Base-by-base conservation (phyloP, 1,140 invertebrate genomes). In the Drosophila kikkawai region DNA sequence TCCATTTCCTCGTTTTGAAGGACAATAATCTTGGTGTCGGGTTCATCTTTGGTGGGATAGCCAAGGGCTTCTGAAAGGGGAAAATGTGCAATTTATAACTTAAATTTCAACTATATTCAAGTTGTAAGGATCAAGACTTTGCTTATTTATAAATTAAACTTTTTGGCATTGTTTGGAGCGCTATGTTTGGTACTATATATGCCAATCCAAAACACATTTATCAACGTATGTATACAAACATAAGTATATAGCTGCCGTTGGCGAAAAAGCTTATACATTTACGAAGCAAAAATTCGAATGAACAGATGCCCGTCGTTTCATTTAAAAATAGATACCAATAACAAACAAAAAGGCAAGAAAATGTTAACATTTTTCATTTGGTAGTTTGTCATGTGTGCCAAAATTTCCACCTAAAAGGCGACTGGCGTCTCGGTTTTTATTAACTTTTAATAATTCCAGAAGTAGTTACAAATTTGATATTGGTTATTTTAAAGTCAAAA, bases 1-100 rank as follows among this genome's bases (percentile, higher is more conserved):
- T 70, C 51, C 64, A 75, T 76, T n/a, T 80, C 68, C 3, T 84
- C 83, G 50, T 91, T 59, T 51, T 87, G 50, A 12, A 88, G 67
- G 22, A 75, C 67, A 19, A 88, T 60, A 22, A 79, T 67, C 34
- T 63, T 80, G 4, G 59, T 66, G n/a, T 90, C 79, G n/a, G 29
- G n/a, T 19, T 81, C 85, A 26, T 65, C 44, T 61, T 61, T 81
- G 12, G 47, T 48, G 39, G 77, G 66, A 58, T 60, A 22, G 79
- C 77, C 77, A 22, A 45, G 22, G 5, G 55, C 59, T 45, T 61
- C 85, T 86, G 17, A 9, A 29, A 29, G 6, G 26, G 26, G 26
- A 5, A 17, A 44, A 48, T 26, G 9, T 26, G 0, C 4, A 26
- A 48, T 4, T 17, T 5, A 1, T 17, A 9, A 13, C 1, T 36